Base-by-base conservation (phyloP, 2,888 invertebrate species). In the Hirtodrosophila alboralis region DNA sequence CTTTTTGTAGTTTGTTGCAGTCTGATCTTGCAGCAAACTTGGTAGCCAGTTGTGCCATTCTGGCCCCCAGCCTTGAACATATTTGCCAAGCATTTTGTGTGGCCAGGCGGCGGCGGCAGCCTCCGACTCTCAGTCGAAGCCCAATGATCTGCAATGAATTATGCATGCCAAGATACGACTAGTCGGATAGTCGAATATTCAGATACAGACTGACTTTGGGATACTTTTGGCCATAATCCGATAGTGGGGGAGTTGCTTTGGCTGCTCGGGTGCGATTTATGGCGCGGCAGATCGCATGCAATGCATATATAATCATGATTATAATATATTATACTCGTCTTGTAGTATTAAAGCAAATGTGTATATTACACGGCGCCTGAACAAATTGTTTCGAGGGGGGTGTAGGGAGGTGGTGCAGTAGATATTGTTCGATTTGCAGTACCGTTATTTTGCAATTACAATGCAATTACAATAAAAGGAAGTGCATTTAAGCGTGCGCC, bases 401-500 rank as follows among this genome's bases (percentile, higher is more conserved):
- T 41, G 18, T 37, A 13, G 36, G 16, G 26, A 3, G 14, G 27
- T 27, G 18, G 9, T 30, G 38, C 1, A 31, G 33, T 33, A 43
- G 26, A 26, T 43, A 34, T 53, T 72, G 49, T 60, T 48, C 36
- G 51, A 51, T 30, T 56, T 27, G 56, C 41, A 59, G 68, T 62
- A 63, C 86, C 85, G 83, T 84, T 84, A 85, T 75, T 72, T 68
- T 64, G 74, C 86, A 83, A 86, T 83, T 83, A 83, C 86, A 83
- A 69, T 84, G 84, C 83, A 83, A 86, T 83, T 84, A 86, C 84
- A 77, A 66, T 70, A 62, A 79, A 83, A 86, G 83, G 85, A 84
- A 81, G 78, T 81, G 81, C 86, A 81, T 84, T 72, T 86, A 45
- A 80, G 81, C 81, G 86, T 86, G 59, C 60, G 66, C 26, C 16